Base-by-base conservation (phyloP, 2,797 vertebrate species). In the Rhabdomys pumilio region DNA sequence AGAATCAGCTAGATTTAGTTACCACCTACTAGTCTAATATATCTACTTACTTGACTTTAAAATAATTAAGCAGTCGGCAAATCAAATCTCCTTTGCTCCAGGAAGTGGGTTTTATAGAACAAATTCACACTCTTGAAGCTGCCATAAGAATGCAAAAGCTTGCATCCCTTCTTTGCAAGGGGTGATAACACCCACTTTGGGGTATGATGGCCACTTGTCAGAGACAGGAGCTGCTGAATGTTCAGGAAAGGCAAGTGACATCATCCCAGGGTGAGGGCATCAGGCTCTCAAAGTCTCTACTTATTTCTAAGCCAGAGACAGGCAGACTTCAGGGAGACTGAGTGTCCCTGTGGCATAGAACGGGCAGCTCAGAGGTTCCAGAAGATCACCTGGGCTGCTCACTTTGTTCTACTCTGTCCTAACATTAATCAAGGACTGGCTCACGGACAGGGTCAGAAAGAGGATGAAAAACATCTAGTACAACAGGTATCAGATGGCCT, bases 181-280 rank as follows among this genome's bases (percentile, higher is more conserved):
- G 63, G 26, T n/a, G 38, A 90, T 29, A 22, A 63, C 26, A 38
- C n/a, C 77, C 24, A 1, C 24, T 34, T 17, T 55, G 38, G 89
- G 19, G 65, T 19, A 38, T 17, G 29, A 86, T 44, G 95, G 41
- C 90, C 80, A 90, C 92, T 77, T 50, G 55, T 94, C 90, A 73
- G 77, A 55, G 91, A 31, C 0, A 3, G 55, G 47, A 73, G 88
- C 53, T 11, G 69, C 5, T 29, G 50, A 94, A 67, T 38, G 80
- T 44, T 91, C 81, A 90, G 90, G 65, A 81, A 84, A 61, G 1
- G 41, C n/a, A 31, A 90, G 41, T 96, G 96, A 97, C 95, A 95
- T 97, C 96, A 95, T 55, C 53, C 34, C 12, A 91, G 88, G 14
- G 4, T 75, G n/a, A 88, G 65, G 76, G 83, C 81, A 93, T 96